Percentiles rank a stretch among this genome's conserved stretches.
Evolutionary conservation across 1,140 invertebrate genomes (phyloP).

Genomic region (Cherax quadricarinatus): DNA sequence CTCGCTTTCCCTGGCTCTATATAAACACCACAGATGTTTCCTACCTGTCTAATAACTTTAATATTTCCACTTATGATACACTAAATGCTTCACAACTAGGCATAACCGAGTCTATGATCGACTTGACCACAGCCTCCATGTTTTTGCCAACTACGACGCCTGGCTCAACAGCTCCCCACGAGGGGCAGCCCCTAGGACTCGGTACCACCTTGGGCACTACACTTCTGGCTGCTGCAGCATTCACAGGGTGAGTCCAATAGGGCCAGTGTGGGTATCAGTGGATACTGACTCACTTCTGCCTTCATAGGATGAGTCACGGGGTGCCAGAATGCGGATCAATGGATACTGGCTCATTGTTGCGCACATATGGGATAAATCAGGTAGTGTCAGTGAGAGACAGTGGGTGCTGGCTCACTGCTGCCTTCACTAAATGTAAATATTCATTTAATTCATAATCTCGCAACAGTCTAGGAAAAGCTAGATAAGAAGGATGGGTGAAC

Average conservation of each 20-base stretch:
- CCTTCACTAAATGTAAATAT: too few relatives aligned
- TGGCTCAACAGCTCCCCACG: background rate
- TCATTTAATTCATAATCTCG: too few relatives aligned
- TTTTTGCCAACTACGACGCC: background rate
- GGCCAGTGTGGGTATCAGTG: background rate
- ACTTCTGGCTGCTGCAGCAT: background rate
- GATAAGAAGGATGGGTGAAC: too few relatives aligned
- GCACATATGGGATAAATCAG: too few relatives aligned
- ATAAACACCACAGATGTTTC: background rate
- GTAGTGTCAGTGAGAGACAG: too few relatives aligned
- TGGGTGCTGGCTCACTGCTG: too few relatives aligned
- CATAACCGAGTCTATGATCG: background rate
- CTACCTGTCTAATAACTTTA: background rate
- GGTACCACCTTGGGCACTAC: background rate
- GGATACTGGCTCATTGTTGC: too few relatives aligned
- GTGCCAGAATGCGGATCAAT: too few relatives aligned
- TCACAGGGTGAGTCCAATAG: background rate
- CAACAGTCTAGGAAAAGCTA: too few relatives aligned
- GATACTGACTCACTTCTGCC: too few relatives aligned
- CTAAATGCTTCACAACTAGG: background rate
- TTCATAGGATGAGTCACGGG: too few relatives aligned
- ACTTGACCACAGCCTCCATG: background rate
- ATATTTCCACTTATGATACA: background rate
- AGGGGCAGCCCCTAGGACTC: background rate
- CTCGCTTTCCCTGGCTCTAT: background rate